A percentile compares a stretch with the other conserved stretches of the same genome.
phyloP scores from a whole-genome alignment of 2,888 invertebrate genomes.

The Drosophila anomelani region DNA sequence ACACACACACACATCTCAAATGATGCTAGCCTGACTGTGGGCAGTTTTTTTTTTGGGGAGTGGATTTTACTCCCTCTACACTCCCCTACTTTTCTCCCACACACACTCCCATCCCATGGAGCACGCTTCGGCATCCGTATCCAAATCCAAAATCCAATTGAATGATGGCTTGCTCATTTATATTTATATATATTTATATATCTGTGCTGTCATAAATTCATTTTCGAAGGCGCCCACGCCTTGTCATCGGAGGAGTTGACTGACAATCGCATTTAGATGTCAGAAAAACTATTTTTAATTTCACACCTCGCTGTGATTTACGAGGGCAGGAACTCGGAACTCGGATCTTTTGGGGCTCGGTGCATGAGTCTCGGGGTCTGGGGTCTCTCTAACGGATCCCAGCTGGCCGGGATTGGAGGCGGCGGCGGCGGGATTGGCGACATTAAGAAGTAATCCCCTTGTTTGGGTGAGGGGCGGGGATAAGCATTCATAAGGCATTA shows the following conservation, averaged over 20 bases:
- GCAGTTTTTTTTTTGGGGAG: constrained; percentile 1
- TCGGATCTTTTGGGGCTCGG: not conserved
- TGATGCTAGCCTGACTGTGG: constrained; percentile 3
- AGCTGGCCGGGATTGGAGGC: constrained; percentile 3
- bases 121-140: constrained; percentile 17
- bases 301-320: constrained; percentile 58
- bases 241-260: constrained; percentile 41
- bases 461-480: not conserved
- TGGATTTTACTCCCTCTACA: not conserved
- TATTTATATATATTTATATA: constrained; percentile 3
- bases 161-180: constrained; percentile 60
- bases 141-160: constrained; percentile 50
- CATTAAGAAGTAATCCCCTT: constrained; percentile 7
- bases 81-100: constrained; percentile 2
- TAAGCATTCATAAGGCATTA: constrained; percentile 6
- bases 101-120: not conserved
- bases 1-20: constrained; percentile 11
- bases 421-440: not conserved
- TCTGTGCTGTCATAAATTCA: constrained; percentile 67
- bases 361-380: not conserved
- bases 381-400: constrained; percentile 1
- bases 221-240: constrained; percentile 39
- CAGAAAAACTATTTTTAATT: constrained; percentile 67
- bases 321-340: constrained; percentile 18
- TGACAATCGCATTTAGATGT: constrained; percentile 63